These are phyloP conservation scores for Ivindomyrus marchei DNA, from an alignment of 2,113 vertebrate species.

Conservation along the genomic window DNA sequence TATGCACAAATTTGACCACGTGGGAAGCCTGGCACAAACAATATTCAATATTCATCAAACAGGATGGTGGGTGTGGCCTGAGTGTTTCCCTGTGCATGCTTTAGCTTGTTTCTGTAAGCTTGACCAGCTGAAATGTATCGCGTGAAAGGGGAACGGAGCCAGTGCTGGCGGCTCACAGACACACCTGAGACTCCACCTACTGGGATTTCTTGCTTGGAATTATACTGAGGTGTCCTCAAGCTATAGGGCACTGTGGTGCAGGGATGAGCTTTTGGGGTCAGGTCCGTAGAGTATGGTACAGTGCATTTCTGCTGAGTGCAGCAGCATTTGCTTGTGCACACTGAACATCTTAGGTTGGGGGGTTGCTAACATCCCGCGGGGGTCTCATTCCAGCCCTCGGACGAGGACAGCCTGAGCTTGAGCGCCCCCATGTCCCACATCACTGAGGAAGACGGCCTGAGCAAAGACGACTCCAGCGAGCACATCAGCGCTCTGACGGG, in stretches of 20 bases:
- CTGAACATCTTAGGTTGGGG: neutral
- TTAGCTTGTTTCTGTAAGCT: neutral
- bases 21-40: neutral
- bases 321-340: neutral
- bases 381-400: slow-evolving; percentile 70
- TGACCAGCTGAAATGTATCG: neutral
- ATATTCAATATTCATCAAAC: neutral
- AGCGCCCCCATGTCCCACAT: slow-evolving; percentile 86
- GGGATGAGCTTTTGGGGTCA: neutral
- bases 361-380: neutral
- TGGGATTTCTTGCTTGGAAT: neutral
- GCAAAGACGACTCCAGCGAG: slow-evolving; percentile 75
- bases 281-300: neutral
- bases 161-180: neutral
- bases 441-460: slow-evolving; percentile 78
- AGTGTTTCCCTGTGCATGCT: neutral
- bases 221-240: neutral
- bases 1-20: neutral
- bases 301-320: neutral
- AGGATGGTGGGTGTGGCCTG: neutral
- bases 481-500: slow-evolving; percentile 72
- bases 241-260: neutral
- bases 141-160: neutral
- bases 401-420: slow-evolving; percentile 84
- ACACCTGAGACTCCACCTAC: neutral